Base-by-base conservation (phyloP, 2,113 vertebrate species). In the Zosterops lateralis region DNA sequence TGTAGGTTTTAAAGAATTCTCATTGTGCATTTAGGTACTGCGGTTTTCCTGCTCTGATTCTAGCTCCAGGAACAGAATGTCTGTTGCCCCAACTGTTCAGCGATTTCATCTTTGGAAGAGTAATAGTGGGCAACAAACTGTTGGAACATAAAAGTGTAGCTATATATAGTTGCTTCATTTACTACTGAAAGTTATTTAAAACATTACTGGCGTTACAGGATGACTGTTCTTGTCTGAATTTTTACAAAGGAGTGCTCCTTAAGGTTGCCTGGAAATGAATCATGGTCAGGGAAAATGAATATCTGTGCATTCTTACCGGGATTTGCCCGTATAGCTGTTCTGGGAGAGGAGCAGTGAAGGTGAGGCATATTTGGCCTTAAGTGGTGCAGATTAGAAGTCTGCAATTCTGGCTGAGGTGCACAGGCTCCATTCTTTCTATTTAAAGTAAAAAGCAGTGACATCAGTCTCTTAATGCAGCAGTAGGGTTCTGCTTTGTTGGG, bases 391-490 rank as follows among this genome's bases (percentile, higher is more conserved):
- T 58, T 7, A 20, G 40, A 22, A 51, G 25, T 45, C 48, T 29
- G 10, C 57, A 8, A 17, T 65, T 79, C 42, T 47, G 57, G 12
- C 17, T 53, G 70, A 77, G 36, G 16, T 32, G 8, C 19, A 3
- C 13, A 36, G 54, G 4, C 24, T 81, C 10, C 18, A 0, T 47
- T 58, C 29, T 51, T 71, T 53, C 38, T 74, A 58, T 68, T 48
- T 38, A 10, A 82, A 61, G 17, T 64, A 10, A 15, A 29, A n/a
- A 51, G 40, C n/a, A 50, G 34, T 45, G 71, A 22, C 9, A 62
- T 62, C 28, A 73, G 0, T 29, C 31, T 72, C 64, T 34, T 10
- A 44, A 51, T 54, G 24, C 12, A 26, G 42, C 29, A 0, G 0
- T 40, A 70, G 53, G 38, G 51, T 78, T 94, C 25, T 74, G 47